Conservation (phyloP, 1,140 invertebrate genomes). For the Drosophila grimshawi region DNA sequence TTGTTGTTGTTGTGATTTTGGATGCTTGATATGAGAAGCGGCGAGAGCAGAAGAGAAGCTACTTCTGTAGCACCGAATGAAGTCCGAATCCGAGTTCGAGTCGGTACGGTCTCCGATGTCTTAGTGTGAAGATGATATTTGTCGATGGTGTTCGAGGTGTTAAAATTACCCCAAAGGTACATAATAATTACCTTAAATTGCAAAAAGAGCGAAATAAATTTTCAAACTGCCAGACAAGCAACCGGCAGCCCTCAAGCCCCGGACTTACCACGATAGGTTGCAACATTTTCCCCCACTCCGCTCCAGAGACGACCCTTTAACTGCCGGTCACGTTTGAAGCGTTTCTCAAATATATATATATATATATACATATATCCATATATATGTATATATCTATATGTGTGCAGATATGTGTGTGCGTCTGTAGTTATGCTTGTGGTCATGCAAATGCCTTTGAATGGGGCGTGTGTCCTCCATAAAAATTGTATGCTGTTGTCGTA, state of each 20-base stretch:
- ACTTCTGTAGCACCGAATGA: constrained; percentile 39
- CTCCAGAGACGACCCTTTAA: constrained; percentile 19
- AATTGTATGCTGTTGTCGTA: constrained; percentile 73
- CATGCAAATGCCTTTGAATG: constrained; percentile 66
- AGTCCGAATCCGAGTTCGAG: constrained; percentile 2
- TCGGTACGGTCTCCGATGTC: constrained; percentile 4
- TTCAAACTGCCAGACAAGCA: constrained; percentile 44
- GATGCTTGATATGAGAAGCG: constrained; percentile 60
- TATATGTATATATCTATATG: too few species aligned
- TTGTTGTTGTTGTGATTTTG: constrained; percentile 64
- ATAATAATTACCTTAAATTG: constrained; percentile 85
- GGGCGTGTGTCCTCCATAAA: constrained; percentile 80
- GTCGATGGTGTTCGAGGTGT: constrained; percentile 84
- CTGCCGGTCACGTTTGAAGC: constrained; percentile 62
- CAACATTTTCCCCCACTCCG: not conserved
- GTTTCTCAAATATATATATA: not conserved
- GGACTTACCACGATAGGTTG: constrained; percentile 21
- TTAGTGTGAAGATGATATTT: constrained; percentile 77
- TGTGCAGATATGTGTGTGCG: too few species aligned
- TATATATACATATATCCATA: too few species aligned
- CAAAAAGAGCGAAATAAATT: constrained; percentile 84
- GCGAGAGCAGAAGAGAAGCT: constrained; percentile 16
- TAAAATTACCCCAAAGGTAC: constrained; percentile 84
- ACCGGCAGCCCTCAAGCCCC: constrained; percentile 26
- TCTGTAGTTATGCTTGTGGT: too few species aligned